Evolutionary conservation across 2,113 vertebrate genomes (phyloP).

Genomic region (Chamaea fasciata): DNA sequence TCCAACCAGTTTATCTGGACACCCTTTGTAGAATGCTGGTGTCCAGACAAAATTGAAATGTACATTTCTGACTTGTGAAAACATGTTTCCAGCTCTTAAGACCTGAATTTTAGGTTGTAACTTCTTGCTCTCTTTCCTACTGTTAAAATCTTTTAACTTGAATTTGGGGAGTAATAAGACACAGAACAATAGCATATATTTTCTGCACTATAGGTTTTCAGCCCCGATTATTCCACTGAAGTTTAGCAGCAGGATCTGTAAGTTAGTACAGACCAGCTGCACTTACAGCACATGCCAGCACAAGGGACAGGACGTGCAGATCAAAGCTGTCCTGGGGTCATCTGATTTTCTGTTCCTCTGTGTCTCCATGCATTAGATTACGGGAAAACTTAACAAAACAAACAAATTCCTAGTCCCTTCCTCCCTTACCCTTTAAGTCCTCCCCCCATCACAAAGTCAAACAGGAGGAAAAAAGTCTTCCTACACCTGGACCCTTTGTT

Average conservation of each 20-base stretch:
- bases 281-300: neutral
- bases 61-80: neutral
- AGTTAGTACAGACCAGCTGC: neutral
- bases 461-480: neutral
- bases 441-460: neutral
- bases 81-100: neutral
- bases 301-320: neutral
- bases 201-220: neutral
- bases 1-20: neutral
- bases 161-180: neutral
- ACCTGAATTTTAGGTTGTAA: neutral
- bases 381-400: constrained; percentile 9
- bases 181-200: neutral
- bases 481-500: constrained; percentile 45
- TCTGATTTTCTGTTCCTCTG: neutral
- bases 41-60: neutral
- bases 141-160: neutral
- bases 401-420: neutral
- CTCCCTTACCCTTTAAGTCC: neutral
- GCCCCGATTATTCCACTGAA: neutral
- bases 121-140: neutral
- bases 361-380: neutral
- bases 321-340: neutral
- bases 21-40: neutral
- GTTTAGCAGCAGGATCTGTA: neutral